Evolutionary conservation across 2,113 vertebrate genomes (phyloP), one percentile per base, ranked within the genome.

Genomic region (Hippocampus mohnikei): DNA sequence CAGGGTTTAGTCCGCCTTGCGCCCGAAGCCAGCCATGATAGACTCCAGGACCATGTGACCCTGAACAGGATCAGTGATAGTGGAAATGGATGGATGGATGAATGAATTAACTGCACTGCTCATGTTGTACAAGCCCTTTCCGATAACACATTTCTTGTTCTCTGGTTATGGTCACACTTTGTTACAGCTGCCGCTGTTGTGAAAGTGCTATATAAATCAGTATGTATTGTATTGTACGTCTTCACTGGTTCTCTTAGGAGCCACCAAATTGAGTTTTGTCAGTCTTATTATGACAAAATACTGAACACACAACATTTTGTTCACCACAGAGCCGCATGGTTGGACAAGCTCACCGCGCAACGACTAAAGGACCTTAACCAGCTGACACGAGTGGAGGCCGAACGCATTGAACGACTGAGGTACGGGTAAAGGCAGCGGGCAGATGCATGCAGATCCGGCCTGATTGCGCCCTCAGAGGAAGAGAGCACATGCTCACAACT

Each of bases 251-350:
- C 21, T n/a, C 12, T 48, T 21, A 23, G 37, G n/a, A 23, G 62
- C 13, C 5, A 46, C 13, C 23, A 56, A 12, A 72, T 27, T 46
- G 58, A 52, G 73, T 79, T 81, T 76, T 56, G n/a, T 25, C 55
- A 71, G 23, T 23, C 21, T 78, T 75, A 74, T 76, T 77, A 70
- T 61, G 67, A 58, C 56, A 56, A 75, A 73, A 80, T 64, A 23
- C 64, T 77, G 70, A 83, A 56, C 41, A 29, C 18, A 10, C 74
- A 66, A 40, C 8, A 29, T 72, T 78, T 66, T 67, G 53, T 60
- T 58, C 66, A n/a, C 50, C 76, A 59, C 58, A 94, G 93, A 71
- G 73, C 82, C 52, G 89, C 85, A 40, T 92, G 89, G 90, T 69
- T 90, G 78, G 92, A 93, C 12, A 90, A 74, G 67, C 69, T 85